Evolutionary conservation across 2,113 vertebrate genomes (phyloP), one percentile per base, ranked within the genome.

Genomic region (Poeciliopsis turrubarensis): DNA sequence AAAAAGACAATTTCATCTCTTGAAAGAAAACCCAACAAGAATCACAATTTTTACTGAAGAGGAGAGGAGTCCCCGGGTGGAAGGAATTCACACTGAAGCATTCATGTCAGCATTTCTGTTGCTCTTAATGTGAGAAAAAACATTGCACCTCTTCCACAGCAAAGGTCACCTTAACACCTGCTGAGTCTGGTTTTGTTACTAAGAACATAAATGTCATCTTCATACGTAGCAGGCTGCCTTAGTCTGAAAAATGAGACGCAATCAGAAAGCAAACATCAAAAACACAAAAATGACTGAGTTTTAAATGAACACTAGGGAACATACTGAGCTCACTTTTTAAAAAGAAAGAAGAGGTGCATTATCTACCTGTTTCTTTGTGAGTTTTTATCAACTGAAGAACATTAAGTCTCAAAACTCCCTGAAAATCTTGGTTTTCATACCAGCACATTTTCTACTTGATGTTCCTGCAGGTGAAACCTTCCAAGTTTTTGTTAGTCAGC

Each of bases 141-240:
- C 22, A 8, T 69, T 27, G 72, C 76, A 69, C 60, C 80, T 83
- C 70, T 88, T 80, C 85, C 78, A 81, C 79, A 84, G 78, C 73
- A 90, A 90, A 89, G 88, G 88, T 92, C 87, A 86, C 81, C 75
- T 68, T 78, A 67, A 32, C 84, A 87, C 88, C 88, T 89, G 83
- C 83, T 86, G 89, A 51, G 77, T 82, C 88, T 89, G 83, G 86
- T 90, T 82, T 86, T 84, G 82, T 73, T 60, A 30, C 77, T 78
- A 72, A 78, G 71, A 90, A 77, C 83, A 90, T 82, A 81, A 87
- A 88, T 87, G 89, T 78, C 88, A 87, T 83, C 72, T 60, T 44
- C 44, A 72, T 39, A 41, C 85, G 78, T 60, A 32, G 74, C 62
- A 68, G 41, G 76, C 47, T 65, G 78, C 70, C 86, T 90, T 86